Evolutionary conservation across 2,888 invertebrate genomes (phyloP), one percentile per base, ranked within the genome.

Genomic region (Zaprionus bogoriensis): DNA sequence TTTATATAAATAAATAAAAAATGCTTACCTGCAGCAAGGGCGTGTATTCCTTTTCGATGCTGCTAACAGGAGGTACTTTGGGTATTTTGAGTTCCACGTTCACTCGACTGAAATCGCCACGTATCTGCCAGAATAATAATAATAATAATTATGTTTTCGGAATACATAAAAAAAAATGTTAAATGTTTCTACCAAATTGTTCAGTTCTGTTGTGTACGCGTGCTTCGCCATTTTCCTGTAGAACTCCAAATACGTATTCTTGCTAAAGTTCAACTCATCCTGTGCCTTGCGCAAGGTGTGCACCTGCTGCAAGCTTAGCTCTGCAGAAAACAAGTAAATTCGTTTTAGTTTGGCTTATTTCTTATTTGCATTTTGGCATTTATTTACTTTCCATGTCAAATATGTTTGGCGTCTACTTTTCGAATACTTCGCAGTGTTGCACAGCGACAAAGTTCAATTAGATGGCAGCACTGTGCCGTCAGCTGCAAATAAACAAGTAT

Each of bases 261-360:
- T 82, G 30, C 39, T 65, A 2, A 62, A 64, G 28, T 83, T 87
- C 0, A 87, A 70, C 9, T 81, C 69, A 17, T 75, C 67, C 46
- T 89, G 89, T 2, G 82, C 59, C 12, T 87, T 70, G 2, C 78
- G 83, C 44, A 89, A 39, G 12, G 72, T 71, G 3, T 87, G 67
- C 3, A 89, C 68, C 44, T 88, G 79, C 28, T 87, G 77, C 3
- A 90, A 22, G 23, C 87, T 67, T 50, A 89, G 69, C 36, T 89
- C 90, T 89, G 30, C 4, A 47, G 27, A 38, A 17, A 19, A 19
- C 1, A 12, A 25, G 25, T 23, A 23, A 12, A 22, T 3, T 1
- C 0, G 38, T n/a, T 20, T 1, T n/a, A n/a, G n/a, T 0, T 22
- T 23, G 20, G 42, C 25, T 19, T 44, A 12, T 4, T n/a, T 46